These are phyloP conservation scores for Anas acuta DNA, from an alignment of 2,797 vertebrate genomes.

Conservation along the genomic window DNA sequence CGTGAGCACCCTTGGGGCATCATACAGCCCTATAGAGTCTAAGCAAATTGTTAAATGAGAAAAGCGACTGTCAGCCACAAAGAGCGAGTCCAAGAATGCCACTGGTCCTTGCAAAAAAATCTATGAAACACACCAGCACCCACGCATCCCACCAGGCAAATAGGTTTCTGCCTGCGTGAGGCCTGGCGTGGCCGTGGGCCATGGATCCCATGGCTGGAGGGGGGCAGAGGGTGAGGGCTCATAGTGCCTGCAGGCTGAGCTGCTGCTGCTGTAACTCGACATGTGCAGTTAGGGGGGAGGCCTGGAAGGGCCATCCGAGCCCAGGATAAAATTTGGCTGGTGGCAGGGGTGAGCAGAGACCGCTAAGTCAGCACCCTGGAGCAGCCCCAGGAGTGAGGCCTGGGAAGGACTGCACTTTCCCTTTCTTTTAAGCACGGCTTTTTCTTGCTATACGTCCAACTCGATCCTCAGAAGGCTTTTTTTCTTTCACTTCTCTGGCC, in stretches of 20 bases:
- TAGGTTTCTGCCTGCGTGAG: neutral
- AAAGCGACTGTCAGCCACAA: neutral
- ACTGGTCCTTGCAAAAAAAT: neutral
- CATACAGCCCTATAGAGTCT: neutral
- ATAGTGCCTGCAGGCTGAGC: neutral
- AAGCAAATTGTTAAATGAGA: constrained; percentile 9
- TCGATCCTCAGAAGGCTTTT: neutral
- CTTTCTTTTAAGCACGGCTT: neutral
- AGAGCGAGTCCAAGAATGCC: neutral
- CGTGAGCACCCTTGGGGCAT: neutral
- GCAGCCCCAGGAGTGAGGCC: neutral
- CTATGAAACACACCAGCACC: neutral
- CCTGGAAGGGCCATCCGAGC: neutral
- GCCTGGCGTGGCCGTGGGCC: fast-evolving
- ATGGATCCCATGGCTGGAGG: neutral
- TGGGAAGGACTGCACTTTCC: neutral
- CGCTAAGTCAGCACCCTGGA: neutral
- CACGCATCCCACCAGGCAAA: fast-evolving
- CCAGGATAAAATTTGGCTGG: neutral
- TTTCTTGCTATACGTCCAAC: neutral
- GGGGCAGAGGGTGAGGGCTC: neutral
- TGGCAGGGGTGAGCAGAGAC: fast-evolving
- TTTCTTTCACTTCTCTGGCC: neutral
- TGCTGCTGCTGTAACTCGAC: fast-evolving
- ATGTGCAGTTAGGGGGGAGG: neutral